A percentile compares a stretch with the other conserved stretches of the same genome.
Conservation (phyloP, 2,113 vertebrate genomes). For the Tupaia chinensis region DNA sequence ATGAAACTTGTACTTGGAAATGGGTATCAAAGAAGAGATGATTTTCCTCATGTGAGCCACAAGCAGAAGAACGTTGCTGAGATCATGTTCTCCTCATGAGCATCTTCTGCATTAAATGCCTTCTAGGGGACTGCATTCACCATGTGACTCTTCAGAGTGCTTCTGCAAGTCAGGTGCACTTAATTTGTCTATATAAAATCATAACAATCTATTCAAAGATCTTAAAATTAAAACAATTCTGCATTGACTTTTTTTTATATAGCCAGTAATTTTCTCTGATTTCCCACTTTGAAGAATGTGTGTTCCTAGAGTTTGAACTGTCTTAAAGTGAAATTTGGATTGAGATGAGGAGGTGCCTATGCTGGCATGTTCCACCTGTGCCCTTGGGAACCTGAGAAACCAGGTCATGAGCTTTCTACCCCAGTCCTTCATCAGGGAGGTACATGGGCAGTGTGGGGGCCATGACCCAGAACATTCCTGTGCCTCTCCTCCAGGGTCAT, state of each 20-base stretch:
- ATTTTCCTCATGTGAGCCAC: too few relatives aligned
- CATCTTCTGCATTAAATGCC: background rate
- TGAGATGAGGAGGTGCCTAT: background rate
- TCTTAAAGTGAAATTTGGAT: rapidly evolving
- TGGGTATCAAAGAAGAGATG: rapidly evolving
- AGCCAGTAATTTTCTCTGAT: rapidly evolving
- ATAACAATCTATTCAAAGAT: background rate
- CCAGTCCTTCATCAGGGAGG: too few relatives aligned
- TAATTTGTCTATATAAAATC: background rate
- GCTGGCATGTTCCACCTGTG: background rate
- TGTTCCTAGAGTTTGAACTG: background rate
- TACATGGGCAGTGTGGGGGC: background rate
- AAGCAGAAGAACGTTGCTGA: rapidly evolving
- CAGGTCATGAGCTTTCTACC: background rate
- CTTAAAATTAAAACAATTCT: rapidly evolving
- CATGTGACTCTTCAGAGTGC: rapidly evolving
- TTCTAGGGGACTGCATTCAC: rapidly evolving
- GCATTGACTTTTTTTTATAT: rapidly evolving
- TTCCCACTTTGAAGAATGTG: rapidly evolving
- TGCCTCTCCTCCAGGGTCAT: background rate
- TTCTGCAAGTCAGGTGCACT: too few relatives aligned
- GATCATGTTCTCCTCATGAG: rapidly evolving
- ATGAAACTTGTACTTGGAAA: background rate
- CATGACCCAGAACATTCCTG: background rate
- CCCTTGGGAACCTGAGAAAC: background rate